A percentile compares a stretch with the other conserved stretches of the same genome.
Evolutionary conservation across 2,113 vertebrate genomes (phyloP).

Genomic region (Dicerorhinus sumatrensis): DNA sequence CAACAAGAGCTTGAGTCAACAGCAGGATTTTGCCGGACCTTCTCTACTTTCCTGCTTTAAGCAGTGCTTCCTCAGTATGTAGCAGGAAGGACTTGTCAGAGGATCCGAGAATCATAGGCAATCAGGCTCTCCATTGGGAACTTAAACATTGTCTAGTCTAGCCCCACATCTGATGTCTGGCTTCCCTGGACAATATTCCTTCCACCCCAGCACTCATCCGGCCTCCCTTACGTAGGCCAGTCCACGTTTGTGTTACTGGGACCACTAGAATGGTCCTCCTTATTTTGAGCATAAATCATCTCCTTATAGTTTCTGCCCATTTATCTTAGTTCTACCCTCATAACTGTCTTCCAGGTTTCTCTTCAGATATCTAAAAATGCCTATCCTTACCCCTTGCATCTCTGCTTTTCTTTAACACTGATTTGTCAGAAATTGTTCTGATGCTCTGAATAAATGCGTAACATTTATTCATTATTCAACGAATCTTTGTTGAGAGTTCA

Average conservation of each 20-base stretch:
- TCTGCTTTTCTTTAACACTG: not conserved
- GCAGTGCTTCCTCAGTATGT: slow-evolving; percentile 7
- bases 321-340: not conserved
- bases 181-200: not conserved
- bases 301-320: not conserved
- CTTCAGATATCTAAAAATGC: not conserved
- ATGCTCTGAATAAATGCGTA: not conserved
- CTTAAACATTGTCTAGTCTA: not conserved
- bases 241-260: not conserved
- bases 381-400: not conserved
- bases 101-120: slow-evolving; percentile 20
- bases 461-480: not conserved
- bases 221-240: not conserved
- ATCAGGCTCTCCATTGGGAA: not conserved
- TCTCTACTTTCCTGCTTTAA: slow-evolving; percentile 37
- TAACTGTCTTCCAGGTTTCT: not conserved
- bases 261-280: not conserved
- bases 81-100: not conserved
- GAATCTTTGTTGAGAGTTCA: not conserved
- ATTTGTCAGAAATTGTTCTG: not conserved
- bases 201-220: not conserved
- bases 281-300: not conserved
- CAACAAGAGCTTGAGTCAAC: slow-evolving; percentile 2
- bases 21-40: slow-evolving; percentile 26
- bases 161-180: not conserved